These are phyloP conservation scores for Aporophyla nigra DNA, from an alignment of 2,888 invertebrate genomes.

Conservation along the genomic window DNA sequence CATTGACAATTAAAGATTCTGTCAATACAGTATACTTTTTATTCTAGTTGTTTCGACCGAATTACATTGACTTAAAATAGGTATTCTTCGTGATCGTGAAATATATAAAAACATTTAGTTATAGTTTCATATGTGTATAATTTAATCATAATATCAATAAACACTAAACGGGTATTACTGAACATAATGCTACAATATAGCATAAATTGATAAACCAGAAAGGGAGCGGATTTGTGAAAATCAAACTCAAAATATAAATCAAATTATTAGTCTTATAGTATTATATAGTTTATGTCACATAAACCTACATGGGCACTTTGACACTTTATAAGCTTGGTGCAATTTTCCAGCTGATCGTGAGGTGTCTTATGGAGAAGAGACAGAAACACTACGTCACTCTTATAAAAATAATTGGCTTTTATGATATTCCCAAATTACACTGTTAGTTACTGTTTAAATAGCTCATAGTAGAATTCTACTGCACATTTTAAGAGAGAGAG, in stretches of 20 bases:
- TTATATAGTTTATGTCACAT: neutral
- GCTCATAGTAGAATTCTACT: neutral
- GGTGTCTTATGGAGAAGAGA: neutral
- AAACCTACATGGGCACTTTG: neutral
- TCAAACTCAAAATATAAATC: neutral
- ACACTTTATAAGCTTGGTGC: neutral
- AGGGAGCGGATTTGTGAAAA: neutral
- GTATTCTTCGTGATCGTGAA: too few species aligned
- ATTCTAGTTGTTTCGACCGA: neutral
- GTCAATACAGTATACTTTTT: too few species aligned
- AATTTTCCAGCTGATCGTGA: too few species aligned
- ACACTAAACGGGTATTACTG: neutral
- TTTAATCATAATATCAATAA: neutral
- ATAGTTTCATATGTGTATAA: neutral
- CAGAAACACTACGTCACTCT: neutral
- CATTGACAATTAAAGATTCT: neutral
- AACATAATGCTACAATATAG: neutral
- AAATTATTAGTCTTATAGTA: too few species aligned
- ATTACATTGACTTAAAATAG: too few species aligned
- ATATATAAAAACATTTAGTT: neutral
- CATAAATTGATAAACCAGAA: neutral
- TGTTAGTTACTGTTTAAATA: neutral
- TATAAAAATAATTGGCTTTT: neutral
- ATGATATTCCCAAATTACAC: neutral
- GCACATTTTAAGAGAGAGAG: neutral